phyloP scores from a whole-genome alignment of 2,888 invertebrate species.

The Griposia aprilina region DNA sequence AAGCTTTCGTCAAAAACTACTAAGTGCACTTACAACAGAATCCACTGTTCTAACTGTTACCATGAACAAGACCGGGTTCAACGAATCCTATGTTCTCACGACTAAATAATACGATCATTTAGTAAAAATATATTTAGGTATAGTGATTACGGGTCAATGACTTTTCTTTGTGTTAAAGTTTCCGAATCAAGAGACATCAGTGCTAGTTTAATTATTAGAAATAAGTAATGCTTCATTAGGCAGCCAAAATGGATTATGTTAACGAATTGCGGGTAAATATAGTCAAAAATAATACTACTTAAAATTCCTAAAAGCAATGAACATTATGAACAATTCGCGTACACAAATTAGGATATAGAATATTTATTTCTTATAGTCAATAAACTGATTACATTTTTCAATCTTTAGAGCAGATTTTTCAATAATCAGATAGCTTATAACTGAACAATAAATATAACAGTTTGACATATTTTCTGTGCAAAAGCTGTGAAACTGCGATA shows the following conservation, averaged over 20 bases:
- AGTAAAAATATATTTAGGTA: conserved; percentile 39
- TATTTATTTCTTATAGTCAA: background rate
- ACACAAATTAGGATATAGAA: background rate
- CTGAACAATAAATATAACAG: background rate
- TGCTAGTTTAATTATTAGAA: conserved; percentile 19
- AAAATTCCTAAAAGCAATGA: no score
- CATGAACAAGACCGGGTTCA: conserved; percentile 40
- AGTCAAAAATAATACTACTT: background rate
- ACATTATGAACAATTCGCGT: background rate
- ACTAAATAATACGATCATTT: conserved; percentile 45
- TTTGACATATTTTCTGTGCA: no score
- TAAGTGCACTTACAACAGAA: conserved; percentile 29
- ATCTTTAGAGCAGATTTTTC: background rate
- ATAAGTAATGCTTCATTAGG: conserved; percentile 6
- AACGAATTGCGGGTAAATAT: background rate
- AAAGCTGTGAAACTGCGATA: background rate
- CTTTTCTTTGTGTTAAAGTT: conserved; percentile 13
- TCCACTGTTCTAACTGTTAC: conserved; percentile 29
- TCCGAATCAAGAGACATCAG: background rate
- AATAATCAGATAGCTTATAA: background rate
- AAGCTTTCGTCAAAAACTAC: conserved; percentile 12
- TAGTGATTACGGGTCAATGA: conserved; percentile 29
- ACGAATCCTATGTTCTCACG: conserved; percentile 53
- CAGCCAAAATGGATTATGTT: conserved; percentile 23
- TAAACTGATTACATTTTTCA: background rate